phyloP scores from a whole-genome alignment of 2,888 invertebrate genomes.

The Drosophila anomalata region DNA sequence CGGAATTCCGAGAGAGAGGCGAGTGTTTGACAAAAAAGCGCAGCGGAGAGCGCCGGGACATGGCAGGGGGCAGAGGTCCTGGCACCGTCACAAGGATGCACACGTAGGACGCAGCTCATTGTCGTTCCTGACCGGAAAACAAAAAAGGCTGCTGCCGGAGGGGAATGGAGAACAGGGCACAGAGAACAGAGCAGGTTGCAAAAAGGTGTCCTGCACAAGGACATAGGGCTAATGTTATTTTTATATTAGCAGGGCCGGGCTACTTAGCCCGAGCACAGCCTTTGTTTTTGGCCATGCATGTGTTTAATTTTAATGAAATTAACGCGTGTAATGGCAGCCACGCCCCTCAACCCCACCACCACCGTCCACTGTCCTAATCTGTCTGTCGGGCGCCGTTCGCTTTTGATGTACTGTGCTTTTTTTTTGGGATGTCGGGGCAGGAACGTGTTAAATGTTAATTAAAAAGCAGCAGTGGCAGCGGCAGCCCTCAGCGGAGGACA shows the following conservation, averaged over 20 bases:
- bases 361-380: conserved; percentile 42
- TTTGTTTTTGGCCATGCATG: conserved; percentile 80
- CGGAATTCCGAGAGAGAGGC: conserved; percentile 10
- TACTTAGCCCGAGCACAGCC: conserved; percentile 53
- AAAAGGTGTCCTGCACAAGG: conserved; percentile 71
- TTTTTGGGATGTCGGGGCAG: conserved; percentile 23
- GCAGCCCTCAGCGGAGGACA: not conserved
- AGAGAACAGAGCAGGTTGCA: conserved; percentile 14
- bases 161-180: not conserved
- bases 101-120: conserved; percentile 75
- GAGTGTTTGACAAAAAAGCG: conserved; percentile 66
- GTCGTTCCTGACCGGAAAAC: conserved; percentile 65
- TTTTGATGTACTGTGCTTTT: conserved; percentile 69
- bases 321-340: conserved; percentile 74
- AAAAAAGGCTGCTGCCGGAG: conserved; percentile 2
- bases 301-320: conserved; percentile 83
- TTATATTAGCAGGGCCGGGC: conserved; percentile 66
- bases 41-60: conserved; percentile 22
- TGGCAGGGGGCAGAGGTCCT: not conserved
- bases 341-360: conserved; percentile 39
- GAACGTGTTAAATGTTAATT: conserved; percentile 75
- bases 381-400: conserved; percentile 31
- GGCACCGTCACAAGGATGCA: conserved; percentile 66
- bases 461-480: conserved; percentile 59
- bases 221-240: conserved; percentile 72